phyloP scores from a whole-genome alignment of 1,140 invertebrate genomes.

The Arion vulgaris region DNA sequence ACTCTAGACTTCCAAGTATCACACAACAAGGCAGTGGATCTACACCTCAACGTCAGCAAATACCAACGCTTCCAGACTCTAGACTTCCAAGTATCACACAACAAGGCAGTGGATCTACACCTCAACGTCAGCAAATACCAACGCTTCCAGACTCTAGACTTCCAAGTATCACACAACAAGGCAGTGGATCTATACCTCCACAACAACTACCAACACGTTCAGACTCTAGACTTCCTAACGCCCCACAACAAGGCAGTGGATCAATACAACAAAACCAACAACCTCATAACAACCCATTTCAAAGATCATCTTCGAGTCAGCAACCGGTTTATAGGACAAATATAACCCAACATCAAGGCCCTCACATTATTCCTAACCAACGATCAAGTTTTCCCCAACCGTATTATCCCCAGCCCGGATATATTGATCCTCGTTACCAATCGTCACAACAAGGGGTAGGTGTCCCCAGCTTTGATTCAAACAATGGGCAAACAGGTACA shows the following conservation, averaged over 20 bases:
- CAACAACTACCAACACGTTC: not conserved
- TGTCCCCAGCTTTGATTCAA: not conserved
- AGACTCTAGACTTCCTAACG: not conserved
- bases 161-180: not conserved
- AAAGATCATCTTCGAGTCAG: not conserved
- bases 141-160: not conserved
- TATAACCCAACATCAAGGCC: not conserved
- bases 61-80: not conserved
- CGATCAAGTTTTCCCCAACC: not conserved
- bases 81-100: not conserved
- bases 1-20: not conserved
- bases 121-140: not conserved
- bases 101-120: too few relatives aligned
- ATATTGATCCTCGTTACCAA: not conserved
- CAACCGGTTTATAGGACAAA: not conserved
- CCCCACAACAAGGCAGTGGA: not conserved
- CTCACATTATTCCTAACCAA: not conserved
- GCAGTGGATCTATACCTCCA: too few relatives aligned
- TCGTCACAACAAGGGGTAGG: not conserved
- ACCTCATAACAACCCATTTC: not conserved
- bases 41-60: not conserved
- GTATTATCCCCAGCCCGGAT: not conserved
- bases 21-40: too few relatives aligned
- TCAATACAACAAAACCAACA: not conserved
- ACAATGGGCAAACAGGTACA: not conserved